Conservation (phyloP, 2,888 invertebrate species). For the Tenthredo amoena region DNA sequence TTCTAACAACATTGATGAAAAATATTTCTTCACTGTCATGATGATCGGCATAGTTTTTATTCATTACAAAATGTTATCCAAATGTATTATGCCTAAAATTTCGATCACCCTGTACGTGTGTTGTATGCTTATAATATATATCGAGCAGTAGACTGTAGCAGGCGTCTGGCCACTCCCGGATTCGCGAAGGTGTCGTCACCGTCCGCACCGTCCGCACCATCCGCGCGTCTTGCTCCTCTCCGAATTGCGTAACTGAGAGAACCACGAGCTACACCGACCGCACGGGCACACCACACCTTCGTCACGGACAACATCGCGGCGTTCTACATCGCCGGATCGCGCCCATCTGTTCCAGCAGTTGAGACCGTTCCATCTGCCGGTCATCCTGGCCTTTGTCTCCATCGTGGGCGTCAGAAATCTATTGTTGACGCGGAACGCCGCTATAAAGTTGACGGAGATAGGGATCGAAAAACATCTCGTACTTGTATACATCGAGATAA, state of each 20-base stretch:
- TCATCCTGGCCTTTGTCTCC: slow-evolving; percentile 68
- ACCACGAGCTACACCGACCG: slow-evolving; percentile 45
- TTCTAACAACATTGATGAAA: not conserved
- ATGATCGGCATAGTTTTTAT: not conserved
- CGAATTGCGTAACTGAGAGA: slow-evolving; percentile 68
- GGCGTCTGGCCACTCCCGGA: slow-evolving; percentile 67
- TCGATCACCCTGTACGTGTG: not conserved
- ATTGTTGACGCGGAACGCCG: slow-evolving; percentile 62
- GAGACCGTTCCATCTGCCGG: slow-evolving; percentile 61
- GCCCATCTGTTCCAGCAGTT: slow-evolving; percentile 56
- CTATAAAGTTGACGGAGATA: slow-evolving; percentile 50
- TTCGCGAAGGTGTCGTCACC: slow-evolving; percentile 67
- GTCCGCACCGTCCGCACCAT: slow-evolving; percentile 55
- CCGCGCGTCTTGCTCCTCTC: slow-evolving; percentile 64
- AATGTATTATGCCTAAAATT: not conserved
- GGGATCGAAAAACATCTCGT: slow-evolving; percentile 38
- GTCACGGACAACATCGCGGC: slow-evolving; percentile 67
- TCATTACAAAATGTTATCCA: not conserved
- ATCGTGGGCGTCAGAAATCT: slow-evolving; percentile 71
- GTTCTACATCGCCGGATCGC: slow-evolving; percentile 68
- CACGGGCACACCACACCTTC: slow-evolving; percentile 66
- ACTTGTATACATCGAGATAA: slow-evolving; percentile 25
- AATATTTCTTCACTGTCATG: not conserved
- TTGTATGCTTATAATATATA: slow-evolving; percentile 10
- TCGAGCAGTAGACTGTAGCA: slow-evolving; percentile 10